Evolutionary conservation across 2,888 invertebrate species (phyloP).

Genomic region (Caenorhabditis afra): DNA sequence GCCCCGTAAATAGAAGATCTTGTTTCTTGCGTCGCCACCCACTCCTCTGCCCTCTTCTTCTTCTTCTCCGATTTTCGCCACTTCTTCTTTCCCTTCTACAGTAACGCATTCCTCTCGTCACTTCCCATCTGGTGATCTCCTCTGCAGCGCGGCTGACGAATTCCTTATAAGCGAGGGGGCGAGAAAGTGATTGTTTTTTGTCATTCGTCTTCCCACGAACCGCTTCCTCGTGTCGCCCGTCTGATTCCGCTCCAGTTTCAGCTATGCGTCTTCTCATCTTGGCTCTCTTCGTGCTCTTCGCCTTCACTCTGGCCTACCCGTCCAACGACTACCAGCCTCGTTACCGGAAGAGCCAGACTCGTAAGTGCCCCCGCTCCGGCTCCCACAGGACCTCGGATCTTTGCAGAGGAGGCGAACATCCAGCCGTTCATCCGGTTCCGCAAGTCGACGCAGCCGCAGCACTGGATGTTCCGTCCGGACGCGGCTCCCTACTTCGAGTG

Average conservation of each 20-base stretch:
- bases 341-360: slow-evolving; percentile 66
- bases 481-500: slow-evolving; percentile 48
- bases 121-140: background rate
- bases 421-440: slow-evolving; percentile 71
- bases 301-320: slow-evolving; percentile 52
- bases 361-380: slow-evolving; percentile 45
- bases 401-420: slow-evolving; percentile 68
- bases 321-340: slow-evolving; percentile 57
- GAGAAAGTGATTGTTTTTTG: slow-evolving; percentile 17
- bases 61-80: background rate
- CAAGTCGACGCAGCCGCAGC: slow-evolving; percentile 59
- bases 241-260: slow-evolving; percentile 9
- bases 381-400: background rate
- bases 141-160: background rate
- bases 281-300: slow-evolving; percentile 60
- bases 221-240: background rate
- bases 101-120: background rate
- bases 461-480: slow-evolving; percentile 54
- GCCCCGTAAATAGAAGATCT: background rate
- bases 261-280: slow-evolving; percentile 60
- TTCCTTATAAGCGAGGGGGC: slow-evolving; percentile 7
- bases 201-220: slow-evolving; percentile 19
- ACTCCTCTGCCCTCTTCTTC: too few relatives aligned
- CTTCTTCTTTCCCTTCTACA: background rate
- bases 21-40: background rate